Conservation (phyloP, 2,113 vertebrate genomes). For the Piaya cayana region DNA sequence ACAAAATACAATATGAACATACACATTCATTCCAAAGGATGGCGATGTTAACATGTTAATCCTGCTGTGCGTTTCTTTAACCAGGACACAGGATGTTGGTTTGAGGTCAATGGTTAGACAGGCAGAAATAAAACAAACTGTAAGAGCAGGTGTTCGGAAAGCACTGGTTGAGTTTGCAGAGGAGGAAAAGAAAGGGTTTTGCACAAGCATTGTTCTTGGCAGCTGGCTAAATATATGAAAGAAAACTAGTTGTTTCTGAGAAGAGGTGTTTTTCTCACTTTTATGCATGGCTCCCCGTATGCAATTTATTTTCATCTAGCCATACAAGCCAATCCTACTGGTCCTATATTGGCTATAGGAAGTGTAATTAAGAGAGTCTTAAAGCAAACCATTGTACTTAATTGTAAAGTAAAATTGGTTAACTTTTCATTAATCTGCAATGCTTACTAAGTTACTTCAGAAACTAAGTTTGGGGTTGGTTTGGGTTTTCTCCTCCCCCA, state of each 20-base stretch:
- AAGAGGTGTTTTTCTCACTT: conserved; percentile 6
- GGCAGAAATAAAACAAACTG: conserved; percentile 13
- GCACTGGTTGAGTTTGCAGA: neutral
- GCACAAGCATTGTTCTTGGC: neutral
- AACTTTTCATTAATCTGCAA: neutral
- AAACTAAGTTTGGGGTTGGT: neutral
- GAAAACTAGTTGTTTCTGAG: neutral
- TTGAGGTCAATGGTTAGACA: conserved; percentile 33
- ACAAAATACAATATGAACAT: neutral
- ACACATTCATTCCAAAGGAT: neutral
- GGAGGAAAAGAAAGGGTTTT: neutral
- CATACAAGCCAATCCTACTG: neutral
- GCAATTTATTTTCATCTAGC: neutral
- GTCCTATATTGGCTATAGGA: neutral
- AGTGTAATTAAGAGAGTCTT: neutral
- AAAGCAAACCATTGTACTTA: neutral
- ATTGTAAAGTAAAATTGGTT: neutral
- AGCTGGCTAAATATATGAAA: neutral
- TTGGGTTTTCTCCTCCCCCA: too few relatives aligned
- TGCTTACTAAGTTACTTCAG: neutral
- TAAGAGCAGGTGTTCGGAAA: conserved; percentile 54
- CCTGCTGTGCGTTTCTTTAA: neutral
- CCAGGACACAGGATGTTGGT: conserved; percentile 47
- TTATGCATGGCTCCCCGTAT: neutral
- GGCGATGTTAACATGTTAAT: neutral